Percentiles rank a stretch among this genome's conserved stretches.
These are phyloP conservation scores for Pycnomerus fuliginosus DNA, from an alignment of 2,888 invertebrate species.

Conservation along the genomic window DNA sequence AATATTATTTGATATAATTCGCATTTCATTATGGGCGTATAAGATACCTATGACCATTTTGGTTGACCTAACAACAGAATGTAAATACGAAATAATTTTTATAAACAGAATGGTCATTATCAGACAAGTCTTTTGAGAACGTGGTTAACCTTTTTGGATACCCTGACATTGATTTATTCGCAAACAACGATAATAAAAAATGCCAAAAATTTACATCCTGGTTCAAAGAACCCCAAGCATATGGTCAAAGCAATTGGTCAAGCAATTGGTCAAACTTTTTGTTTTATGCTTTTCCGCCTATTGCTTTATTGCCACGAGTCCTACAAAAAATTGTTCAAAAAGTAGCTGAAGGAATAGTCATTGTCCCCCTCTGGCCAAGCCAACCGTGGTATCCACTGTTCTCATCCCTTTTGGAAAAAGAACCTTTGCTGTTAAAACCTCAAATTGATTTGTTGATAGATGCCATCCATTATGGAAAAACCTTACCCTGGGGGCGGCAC, in stretches of 20 bases:
- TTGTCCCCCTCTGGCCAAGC: not conserved
- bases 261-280: not conserved
- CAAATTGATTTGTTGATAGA: not conserved
- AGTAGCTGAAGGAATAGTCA: not conserved
- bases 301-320: not conserved
- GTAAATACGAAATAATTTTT: too few relatives aligned
- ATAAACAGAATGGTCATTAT: not conserved
- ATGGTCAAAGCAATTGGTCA: not conserved
- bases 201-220: not conserved
- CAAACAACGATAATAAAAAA: too few relatives aligned
- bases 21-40: too few relatives aligned
- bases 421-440: not conserved
- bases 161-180: not conserved
- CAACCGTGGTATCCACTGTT: too few relatives aligned
- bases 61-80: too few relatives aligned
- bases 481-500: not conserved
- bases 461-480: not conserved
- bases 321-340: not conserved
- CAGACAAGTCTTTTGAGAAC: not conserved
- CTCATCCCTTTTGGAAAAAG: not conserved
- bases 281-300: not conserved
- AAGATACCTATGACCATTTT: too few relatives aligned
- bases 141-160: not conserved
- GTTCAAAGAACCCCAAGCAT: not conserved
- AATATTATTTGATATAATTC: too few relatives aligned